A percentile compares a stretch with the other conserved stretches of the same genome.
Conservation (phyloP, 2,113 vertebrate species). For the Caracal caracal region DNA sequence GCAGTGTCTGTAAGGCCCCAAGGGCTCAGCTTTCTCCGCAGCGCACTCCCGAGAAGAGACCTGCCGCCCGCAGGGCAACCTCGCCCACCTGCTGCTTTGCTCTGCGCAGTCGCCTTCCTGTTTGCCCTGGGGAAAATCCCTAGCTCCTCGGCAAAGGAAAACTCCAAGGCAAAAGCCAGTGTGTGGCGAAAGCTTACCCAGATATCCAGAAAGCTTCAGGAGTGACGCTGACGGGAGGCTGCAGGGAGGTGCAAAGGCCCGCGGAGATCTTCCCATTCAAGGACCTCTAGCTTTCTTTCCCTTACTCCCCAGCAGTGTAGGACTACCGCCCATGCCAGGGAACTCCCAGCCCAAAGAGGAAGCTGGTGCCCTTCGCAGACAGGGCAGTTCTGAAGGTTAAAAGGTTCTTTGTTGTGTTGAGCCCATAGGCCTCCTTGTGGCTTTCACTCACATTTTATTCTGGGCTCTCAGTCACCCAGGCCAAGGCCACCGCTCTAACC, state of each 20-base stretch:
- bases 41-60: neutral
- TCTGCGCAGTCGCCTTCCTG: neutral
- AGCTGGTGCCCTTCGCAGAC: neutral
- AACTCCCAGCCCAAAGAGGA: neutral
- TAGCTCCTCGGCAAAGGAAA: neutral
- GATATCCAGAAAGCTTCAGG: conserved; percentile 31
- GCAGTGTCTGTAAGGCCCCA: neutral
- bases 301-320: neutral
- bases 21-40: neutral
- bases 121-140: neutral
- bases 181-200: neutral
- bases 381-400: neutral
- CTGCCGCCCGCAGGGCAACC: neutral
- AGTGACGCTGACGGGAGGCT: neutral
- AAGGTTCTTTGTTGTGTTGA: neutral
- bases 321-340: neutral
- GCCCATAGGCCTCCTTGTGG: neutral
- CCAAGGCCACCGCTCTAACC: neutral
- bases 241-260: neutral
- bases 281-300: neutral
- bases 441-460: neutral
- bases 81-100: neutral
- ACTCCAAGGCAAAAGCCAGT: neutral
- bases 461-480: neutral
- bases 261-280: neutral